These are phyloP conservation scores for Pelecanoides urinatrix DNA, from an alignment of 2,113 vertebrate species.

Conservation along the genomic window DNA sequence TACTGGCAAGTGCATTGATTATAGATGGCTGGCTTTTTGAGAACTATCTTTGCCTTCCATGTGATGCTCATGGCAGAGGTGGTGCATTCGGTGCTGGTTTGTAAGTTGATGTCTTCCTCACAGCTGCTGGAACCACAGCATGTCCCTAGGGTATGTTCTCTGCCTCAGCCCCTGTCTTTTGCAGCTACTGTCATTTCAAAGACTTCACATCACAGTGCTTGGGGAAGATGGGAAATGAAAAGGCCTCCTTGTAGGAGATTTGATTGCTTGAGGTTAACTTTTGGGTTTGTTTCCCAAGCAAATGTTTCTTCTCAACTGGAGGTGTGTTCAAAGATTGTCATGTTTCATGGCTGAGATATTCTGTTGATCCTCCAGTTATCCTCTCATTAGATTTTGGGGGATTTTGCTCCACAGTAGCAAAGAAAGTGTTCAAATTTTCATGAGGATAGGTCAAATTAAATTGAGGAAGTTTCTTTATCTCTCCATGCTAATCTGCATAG, in stretches of 20 bases:
- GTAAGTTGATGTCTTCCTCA: not conserved
- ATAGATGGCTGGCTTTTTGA: not conserved
- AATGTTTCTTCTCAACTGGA: not conserved
- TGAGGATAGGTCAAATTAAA: not conserved
- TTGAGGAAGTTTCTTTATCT: not conserved
- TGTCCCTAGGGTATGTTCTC: not conserved
- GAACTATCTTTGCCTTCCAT: not conserved
- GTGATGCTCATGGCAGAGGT: not conserved
- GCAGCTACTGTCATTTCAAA: conserved; percentile 23
- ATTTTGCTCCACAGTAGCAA: not conserved
- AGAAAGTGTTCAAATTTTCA: not conserved
- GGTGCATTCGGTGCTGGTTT: not conserved
- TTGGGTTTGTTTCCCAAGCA: not conserved
- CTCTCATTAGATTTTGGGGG: not conserved
- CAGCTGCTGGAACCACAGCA: not conserved
- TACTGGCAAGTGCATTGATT: not conserved
- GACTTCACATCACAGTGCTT: conserved; percentile 12
- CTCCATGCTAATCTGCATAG: not conserved
- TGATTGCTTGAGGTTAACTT: conserved; percentile 7
- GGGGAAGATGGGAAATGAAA: conserved; percentile 28
- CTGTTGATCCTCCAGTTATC: not conserved
- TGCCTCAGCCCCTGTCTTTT: not conserved
- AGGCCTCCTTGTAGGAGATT: not conserved
- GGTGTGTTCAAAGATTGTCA: not conserved
- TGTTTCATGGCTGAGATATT: not conserved